phyloP scores from a whole-genome alignment of 2,113 vertebrate species.

The Paradoxurus hermaphroditus region DNA sequence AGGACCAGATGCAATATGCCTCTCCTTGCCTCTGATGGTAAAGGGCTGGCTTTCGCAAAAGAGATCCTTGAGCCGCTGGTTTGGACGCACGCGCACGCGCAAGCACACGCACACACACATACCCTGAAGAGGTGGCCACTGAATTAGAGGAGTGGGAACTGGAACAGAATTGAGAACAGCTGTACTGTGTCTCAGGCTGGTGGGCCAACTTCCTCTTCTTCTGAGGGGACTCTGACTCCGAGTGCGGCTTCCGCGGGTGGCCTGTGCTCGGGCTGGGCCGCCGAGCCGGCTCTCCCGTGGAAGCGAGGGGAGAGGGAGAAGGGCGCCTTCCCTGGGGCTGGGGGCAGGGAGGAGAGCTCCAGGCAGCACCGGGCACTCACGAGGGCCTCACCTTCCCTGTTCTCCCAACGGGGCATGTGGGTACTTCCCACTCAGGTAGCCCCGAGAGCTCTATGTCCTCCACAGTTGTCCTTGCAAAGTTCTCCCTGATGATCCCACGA shows the following conservation, averaged over 20 bases:
- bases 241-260: not conserved
- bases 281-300: not conserved
- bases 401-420: fast-evolving
- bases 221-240: not conserved
- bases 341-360: not conserved
- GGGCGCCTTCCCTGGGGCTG: not conserved
- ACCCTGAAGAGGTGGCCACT: not conserved
- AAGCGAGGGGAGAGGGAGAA: too few relatives aligned
- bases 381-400: not conserved
- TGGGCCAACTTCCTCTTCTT: not conserved
- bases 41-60: not conserved
- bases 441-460: not conserved
- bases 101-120: not conserved
- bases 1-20: not conserved
- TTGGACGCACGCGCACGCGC: not conserved
- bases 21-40: not conserved
- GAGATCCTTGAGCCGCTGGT: not conserved
- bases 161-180: not conserved
- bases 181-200: not conserved
- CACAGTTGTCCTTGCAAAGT: not conserved
- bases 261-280: not conserved
- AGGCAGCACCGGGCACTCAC: not conserved
- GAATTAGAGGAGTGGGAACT: not conserved
- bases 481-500: not conserved
- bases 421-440: not conserved